A percentile compares a stretch with the other conserved stretches of the same genome.
Evolutionary conservation across 2,113 vertebrate species (phyloP).

Genomic region (Piprites chloris): DNA sequence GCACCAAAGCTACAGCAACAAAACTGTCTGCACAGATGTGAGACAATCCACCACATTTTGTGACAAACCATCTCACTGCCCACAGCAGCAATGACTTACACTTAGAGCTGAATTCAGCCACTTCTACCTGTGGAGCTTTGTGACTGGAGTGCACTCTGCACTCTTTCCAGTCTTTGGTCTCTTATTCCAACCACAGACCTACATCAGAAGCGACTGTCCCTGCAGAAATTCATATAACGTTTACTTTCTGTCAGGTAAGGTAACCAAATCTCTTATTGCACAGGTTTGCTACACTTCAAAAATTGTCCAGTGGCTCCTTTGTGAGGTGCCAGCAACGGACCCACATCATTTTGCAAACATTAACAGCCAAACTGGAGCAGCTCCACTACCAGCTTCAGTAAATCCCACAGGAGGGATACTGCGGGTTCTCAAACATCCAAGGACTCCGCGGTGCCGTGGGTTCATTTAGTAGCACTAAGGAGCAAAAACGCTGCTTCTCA

Average conservation of each 20-base stretch:
- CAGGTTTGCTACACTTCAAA: not conserved
- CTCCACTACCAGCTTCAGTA: not conserved
- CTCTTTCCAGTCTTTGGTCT: not conserved
- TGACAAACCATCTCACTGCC: not conserved
- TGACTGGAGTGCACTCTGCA: not conserved
- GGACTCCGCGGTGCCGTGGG: not conserved
- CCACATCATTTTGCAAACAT: not conserved
- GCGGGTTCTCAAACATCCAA: not conserved
- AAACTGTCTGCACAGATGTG: not conserved
- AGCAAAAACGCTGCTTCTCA: not conserved
- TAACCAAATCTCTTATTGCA: not conserved
- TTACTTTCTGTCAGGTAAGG: not conserved
- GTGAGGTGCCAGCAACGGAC: not conserved
- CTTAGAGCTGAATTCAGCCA: not conserved
- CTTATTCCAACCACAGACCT: not conserved
- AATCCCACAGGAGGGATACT: not conserved
- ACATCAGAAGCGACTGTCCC: not conserved
- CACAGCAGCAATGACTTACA: not conserved
- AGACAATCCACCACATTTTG: not conserved
- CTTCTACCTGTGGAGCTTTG: not conserved
- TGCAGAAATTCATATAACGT: not conserved
- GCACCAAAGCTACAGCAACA: not conserved
- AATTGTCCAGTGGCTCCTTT: not conserved
- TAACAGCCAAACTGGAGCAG: not conserved
- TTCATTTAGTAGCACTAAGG: not conserved